These are phyloP conservation scores for Percopsis omiscomaycus DNA, from an alignment of 2,797 vertebrate species.

Conservation along the genomic window DNA sequence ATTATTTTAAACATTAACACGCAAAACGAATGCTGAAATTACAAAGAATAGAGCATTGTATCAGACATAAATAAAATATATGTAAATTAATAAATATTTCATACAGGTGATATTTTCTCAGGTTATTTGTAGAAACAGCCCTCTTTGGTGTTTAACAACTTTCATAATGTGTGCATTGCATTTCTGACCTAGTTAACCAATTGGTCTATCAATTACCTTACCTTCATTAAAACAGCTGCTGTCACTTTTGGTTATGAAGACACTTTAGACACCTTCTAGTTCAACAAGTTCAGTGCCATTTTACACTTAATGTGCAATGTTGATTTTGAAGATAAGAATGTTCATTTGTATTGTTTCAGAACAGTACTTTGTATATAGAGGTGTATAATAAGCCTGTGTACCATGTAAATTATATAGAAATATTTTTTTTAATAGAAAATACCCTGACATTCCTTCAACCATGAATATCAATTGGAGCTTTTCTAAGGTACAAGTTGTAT, in stretches of 20 bases:
- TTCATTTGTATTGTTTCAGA: conserved; percentile 75
- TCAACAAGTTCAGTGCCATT: conserved; percentile 58
- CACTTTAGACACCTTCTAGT: conserved; percentile 36
- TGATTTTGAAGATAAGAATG: conserved; percentile 71
- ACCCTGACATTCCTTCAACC: conserved; percentile 72
- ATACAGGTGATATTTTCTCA: conserved; percentile 25
- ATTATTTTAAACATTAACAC: conserved; percentile 3
- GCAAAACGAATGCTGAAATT: not conserved
- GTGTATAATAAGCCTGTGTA: conserved; percentile 71
- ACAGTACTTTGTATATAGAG: conserved; percentile 63
- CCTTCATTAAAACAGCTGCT: conserved; percentile 44
- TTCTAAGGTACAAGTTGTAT: conserved; percentile 30
- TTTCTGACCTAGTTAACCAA: conserved; percentile 12
- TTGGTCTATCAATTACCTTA: conserved; percentile 21
- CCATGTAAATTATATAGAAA: conserved; percentile 71
- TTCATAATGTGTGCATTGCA: conserved; percentile 7
- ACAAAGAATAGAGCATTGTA: conserved; percentile 9
- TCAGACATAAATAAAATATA: conserved; percentile 5
- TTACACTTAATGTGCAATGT: conserved; percentile 76
- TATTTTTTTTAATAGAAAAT: conserved; percentile 73
- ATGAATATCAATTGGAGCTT: conserved; percentile 52
- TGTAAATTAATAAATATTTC: not conserved
- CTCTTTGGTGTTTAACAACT: conserved; percentile 37
- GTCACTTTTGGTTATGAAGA: conserved; percentile 30
- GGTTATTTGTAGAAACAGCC: conserved; percentile 32